phyloP scores from a whole-genome alignment of 2,888 invertebrate genomes.

The Brachyptera putata region DNA sequence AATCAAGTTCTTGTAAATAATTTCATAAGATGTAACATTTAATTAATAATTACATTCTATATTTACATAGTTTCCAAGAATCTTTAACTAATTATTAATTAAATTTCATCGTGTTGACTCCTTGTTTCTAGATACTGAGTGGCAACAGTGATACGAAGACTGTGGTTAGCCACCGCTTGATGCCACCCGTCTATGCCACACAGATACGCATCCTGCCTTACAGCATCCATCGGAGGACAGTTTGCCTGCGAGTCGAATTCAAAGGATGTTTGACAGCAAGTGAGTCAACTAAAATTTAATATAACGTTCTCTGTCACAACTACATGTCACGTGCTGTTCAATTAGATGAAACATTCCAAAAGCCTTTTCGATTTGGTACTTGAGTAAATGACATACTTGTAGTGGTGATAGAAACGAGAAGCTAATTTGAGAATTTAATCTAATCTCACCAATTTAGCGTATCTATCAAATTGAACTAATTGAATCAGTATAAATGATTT shows the following conservation, averaged over 20 bases:
- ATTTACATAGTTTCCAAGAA: no score
- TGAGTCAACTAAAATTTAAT: conserved; percentile 43
- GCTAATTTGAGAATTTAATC: no score
- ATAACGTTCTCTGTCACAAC: background rate
- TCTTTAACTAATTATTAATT: background rate
- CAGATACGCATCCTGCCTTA: conserved; percentile 68
- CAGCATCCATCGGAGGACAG: conserved; percentile 64
- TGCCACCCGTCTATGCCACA: conserved; percentile 67
- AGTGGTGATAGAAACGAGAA: no score
- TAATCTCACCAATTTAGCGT: no score
- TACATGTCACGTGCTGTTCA: background rate
- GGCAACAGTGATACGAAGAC: conserved; percentile 72
- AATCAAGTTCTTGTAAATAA: no score
- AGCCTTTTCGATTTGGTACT: no score
- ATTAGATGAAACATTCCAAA: no score
- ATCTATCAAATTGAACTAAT: no score
- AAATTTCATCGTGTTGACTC: background rate
- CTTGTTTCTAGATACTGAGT: conserved; percentile 57
- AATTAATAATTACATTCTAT: no score
- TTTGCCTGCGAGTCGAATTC: conserved; percentile 70
- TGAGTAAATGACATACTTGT: no score
- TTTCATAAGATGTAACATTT: no score
- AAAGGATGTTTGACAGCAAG: conserved; percentile 67
- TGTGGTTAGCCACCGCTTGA: conserved; percentile 60
- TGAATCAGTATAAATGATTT: no score